Evolutionary conservation across 2,113 vertebrate species (phyloP), one percentile per base, ranked within the genome.

Genomic region (Archilochus colubris): DNA sequence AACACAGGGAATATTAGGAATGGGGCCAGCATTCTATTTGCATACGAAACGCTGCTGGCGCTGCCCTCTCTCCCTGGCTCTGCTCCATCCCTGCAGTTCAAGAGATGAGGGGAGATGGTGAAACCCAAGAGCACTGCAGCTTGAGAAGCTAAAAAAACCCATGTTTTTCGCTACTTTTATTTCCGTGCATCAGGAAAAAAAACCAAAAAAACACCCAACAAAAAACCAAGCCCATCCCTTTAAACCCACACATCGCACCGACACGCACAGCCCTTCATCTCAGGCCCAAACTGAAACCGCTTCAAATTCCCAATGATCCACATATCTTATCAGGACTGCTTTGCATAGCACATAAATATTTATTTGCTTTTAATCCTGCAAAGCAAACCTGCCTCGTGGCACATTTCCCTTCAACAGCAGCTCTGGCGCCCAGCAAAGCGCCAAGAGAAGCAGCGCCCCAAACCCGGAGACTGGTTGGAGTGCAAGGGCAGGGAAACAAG

Each of bases 301-400:
- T 96, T 94, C 89, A 79, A 95, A 95, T 94, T 95, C 94, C 92
- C 93, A 59, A 66, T 85, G 90, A 94, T 70, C 86, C 22, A 89
- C 89, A n/a, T 75, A 95, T 95, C 95, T 97, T 94, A 93, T 93
- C 86, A 6, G 73, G 81, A 62, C 82, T 72, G 54, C 92, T 97
- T 96, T 97, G 93, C 95, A 96, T 96, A 95, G 79, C 24, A 2
- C 82, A 97, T 97, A 92, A 97, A 97, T 97, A 97, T 97, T 97
- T 96, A 97, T 97, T 96, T 96, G 96, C 95, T 93, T 96, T 94
- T 97, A 96, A 97, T 97, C 95, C 94, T 93, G 96, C 94, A 94
- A 94, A 96, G 95, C 94, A 96, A 95, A 93, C 95, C 88, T 96
- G 96, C 96, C 96, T 96, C 12, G 20, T 96, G 95, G 95, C 92